phyloP scores from a whole-genome alignment of 2,888 invertebrate genomes.

The Pimpla rufipes region DNA sequence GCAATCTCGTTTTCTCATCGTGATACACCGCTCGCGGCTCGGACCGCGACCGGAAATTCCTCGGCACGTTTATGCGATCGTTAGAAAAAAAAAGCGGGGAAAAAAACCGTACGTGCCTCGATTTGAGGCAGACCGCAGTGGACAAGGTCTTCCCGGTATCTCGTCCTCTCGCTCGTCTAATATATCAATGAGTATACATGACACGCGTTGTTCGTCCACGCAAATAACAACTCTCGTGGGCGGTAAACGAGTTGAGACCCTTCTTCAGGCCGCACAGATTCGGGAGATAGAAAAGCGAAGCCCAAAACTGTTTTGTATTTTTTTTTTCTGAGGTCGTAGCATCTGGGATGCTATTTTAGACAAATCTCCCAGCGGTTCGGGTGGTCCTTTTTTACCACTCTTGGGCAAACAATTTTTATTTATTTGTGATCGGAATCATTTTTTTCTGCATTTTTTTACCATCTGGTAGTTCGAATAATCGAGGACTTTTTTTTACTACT shows the following conservation, averaged over 20 bases:
- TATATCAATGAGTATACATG: slow-evolving; percentile 13
- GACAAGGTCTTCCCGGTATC: slow-evolving; percentile 37
- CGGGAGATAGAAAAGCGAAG: background rate
- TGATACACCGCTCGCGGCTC: slow-evolving; percentile 18
- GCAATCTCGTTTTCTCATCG: slow-evolving; percentile 60
- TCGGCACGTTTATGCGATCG: slow-evolving; percentile 55
- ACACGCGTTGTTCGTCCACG: background rate
- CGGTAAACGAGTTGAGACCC: background rate
- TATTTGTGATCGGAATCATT: no score
- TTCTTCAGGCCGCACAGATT: background rate
- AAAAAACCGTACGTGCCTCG: slow-evolving; percentile 14
- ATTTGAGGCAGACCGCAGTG: slow-evolving; percentile 34
- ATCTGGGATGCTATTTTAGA: background rate
- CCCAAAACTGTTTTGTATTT: background rate
- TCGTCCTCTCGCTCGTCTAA: slow-evolving; percentile 7
- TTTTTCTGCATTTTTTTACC: no score
- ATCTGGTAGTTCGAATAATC: no score
- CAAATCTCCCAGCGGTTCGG: no score
- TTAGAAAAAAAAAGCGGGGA: slow-evolving; percentile 28
- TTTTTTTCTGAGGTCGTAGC: background rate
- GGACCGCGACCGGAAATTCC: slow-evolving; percentile 64
- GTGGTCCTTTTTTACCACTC: no score
- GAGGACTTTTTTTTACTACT: no score
- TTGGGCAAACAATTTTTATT: no score
- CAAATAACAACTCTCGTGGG: background rate